phyloP scores from a whole-genome alignment of 2,888 invertebrate species.

The Orchestes rusci region DNA sequence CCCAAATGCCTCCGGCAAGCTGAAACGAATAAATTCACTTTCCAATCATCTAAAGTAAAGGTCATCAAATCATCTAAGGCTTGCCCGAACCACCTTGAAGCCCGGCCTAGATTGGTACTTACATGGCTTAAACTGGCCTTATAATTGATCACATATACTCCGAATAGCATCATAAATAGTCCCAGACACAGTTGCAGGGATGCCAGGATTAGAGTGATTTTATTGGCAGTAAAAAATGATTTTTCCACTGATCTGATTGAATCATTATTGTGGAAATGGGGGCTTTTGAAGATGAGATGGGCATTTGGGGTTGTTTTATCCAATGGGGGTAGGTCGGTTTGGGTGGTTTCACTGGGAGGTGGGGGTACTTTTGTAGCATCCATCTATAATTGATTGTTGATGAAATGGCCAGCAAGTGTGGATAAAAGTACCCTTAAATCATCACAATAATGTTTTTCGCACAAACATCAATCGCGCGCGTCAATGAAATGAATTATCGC shows the following conservation, averaged over 20 bases:
- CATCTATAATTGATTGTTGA: too few species aligned
- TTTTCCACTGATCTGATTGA: slow-evolving; percentile 28
- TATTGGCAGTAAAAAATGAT: slow-evolving; percentile 17
- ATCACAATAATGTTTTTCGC: too few species aligned
- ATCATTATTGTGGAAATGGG: slow-evolving; percentile 38
- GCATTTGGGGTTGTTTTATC: too few species aligned
- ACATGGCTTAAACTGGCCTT: slow-evolving; percentile 48
- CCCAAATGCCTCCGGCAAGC: slow-evolving; percentile 60
- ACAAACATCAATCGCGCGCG: too few species aligned
- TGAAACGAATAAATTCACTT: too few species aligned
- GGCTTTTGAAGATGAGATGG: slow-evolving; percentile 52
- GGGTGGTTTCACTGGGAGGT: slow-evolving; percentile 15
- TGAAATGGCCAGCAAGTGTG: too few species aligned
- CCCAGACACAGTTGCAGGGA: slow-evolving; percentile 57
- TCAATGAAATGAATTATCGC: too few species aligned
- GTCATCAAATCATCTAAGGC: too few species aligned
- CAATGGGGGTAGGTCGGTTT: slow-evolving; percentile 12
- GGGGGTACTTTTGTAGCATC: slow-evolving; percentile 14
- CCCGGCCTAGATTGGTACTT: too few species aligned
- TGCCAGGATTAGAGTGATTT: slow-evolving; percentile 48
- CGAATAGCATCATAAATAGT: slow-evolving; percentile 55
- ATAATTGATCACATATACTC: slow-evolving; percentile 56
- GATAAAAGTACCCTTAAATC: too few species aligned
- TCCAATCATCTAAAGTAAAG: too few species aligned
- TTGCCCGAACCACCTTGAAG: too few species aligned